A percentile compares a stretch with the other conserved stretches of the same genome.
phyloP scores from a whole-genome alignment of 2,797 vertebrate species.

The Acrossocheilus fasciatus region DNA sequence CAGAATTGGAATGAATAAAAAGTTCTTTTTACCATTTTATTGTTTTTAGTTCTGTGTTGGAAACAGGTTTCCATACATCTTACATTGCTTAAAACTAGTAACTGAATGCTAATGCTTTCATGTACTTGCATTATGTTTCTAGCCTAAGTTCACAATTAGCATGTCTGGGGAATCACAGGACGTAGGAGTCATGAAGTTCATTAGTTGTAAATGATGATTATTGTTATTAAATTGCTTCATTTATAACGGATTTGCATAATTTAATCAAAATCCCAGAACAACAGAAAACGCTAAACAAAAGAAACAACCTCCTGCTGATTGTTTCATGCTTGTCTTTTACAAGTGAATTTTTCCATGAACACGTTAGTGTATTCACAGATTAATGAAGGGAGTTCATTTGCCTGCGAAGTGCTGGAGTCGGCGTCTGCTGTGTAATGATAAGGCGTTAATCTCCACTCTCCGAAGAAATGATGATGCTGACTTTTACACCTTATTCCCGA shows the following conservation, averaged over 20 bases:
- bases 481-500: conserved; percentile 24
- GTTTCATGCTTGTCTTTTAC: conserved; percentile 7
- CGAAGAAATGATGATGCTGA: conserved; percentile 16
- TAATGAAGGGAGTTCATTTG: conserved; percentile 68
- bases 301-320: background rate
- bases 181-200: background rate
- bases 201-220: background rate
- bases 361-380: background rate
- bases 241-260: background rate
- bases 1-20: too few relatives aligned
- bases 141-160: background rate
- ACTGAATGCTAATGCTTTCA: background rate
- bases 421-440: conserved; percentile 70
- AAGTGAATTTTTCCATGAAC: background rate
- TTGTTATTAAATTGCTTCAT: background rate
- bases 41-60: too few relatives aligned
- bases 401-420: conserved; percentile 48
- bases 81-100: background rate
- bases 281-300: background rate
- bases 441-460: conserved; percentile 69
- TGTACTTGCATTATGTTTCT: background rate
- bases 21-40: too few relatives aligned
- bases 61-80: too few relatives aligned
- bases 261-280: background rate
- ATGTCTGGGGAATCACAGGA: background rate